Base-by-base conservation (phyloP, 2,113 vertebrate species). In the Terrapene triunguis region DNA sequence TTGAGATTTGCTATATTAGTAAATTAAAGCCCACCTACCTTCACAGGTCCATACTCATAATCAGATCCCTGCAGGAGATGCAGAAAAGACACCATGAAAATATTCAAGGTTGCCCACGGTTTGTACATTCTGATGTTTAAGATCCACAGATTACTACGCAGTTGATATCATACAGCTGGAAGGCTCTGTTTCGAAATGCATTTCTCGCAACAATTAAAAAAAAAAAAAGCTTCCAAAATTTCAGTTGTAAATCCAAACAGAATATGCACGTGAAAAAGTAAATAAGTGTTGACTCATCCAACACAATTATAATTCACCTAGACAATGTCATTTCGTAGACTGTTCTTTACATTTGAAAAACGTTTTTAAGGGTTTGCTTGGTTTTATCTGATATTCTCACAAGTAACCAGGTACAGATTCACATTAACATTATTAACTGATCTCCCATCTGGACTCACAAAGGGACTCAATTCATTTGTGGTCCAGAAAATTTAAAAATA, bases 111-210 rank as follows among this genome's bases (percentile, higher is more conserved):
- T 94, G 96, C 95, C 98, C 98, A 98, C 93, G 90, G 94, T 97
- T 96, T 98, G 98, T 98, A 97, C 99, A 99, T 99, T 97, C 96
- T 98, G 97, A 95, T 96, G 93, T 87, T 97, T 89, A 96, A 96
- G 94, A 94, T 94, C 97, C 97, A 96, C 97, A 91, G 96, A 96
- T 97, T 92, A 95, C 95, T 98, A 97, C 8, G 69, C 95, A 94
- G 95, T 96, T 44, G 96, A 97, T n/a, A 96, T 94, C 50, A 94
- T 95, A 89, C 92, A 97, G 97, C 92, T 96, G 90, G 86, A 98
- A 87, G 93, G 82, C 85, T 95, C 93, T 85, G 87, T 96, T 98
- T 97, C 87, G 69, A 98, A 98, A 98, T 94, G 94, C 98, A 98
- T 99, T 97, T 97, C 97, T 97, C 94, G 97, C 92, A 93, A 88